A percentile compares a stretch with the other conserved stretches of the same genome.
phyloP scores from a whole-genome alignment of 2,797 vertebrate species.

The Clamator glandarius region DNA sequence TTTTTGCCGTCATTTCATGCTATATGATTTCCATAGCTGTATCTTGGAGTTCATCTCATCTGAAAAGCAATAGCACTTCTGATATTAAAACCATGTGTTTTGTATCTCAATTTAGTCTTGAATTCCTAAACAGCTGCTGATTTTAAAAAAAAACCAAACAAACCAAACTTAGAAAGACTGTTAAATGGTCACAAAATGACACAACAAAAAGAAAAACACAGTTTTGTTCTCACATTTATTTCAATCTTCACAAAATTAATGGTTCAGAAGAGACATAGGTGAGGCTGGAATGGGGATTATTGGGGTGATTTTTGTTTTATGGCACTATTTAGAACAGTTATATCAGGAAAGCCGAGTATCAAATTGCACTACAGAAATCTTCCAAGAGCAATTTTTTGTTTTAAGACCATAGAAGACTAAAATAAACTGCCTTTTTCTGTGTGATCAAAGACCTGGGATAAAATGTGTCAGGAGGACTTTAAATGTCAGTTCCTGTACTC shows the following conservation, averaged over 20 bases:
- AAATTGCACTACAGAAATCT: conserved; percentile 17
- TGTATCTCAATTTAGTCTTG: not conserved
- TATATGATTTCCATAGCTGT: not conserved
- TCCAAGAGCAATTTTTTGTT: conserved; percentile 63
- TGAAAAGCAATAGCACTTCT: not conserved
- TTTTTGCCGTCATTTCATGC: not conserved
- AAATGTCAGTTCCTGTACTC: conserved; percentile 67
- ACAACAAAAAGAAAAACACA: not conserved
- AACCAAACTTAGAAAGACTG: not conserved
- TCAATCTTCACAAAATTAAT: not conserved
- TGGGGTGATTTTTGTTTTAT: not conserved
- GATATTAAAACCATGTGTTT: not conserved
- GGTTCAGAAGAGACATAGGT: not conserved
- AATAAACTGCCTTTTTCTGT: conserved; percentile 56
- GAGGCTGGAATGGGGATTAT: not conserved
- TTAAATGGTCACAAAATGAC: not conserved
- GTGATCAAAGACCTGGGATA: conserved; percentile 57
- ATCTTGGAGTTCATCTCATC: not conserved
- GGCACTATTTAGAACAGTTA: not conserved
- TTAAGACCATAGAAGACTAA: conserved; percentile 36
- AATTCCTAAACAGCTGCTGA: not conserved
- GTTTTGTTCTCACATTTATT: not conserved
- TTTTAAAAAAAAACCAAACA: not conserved
- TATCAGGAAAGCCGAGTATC: not conserved
- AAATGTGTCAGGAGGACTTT: conserved; percentile 64